phyloP scores from a whole-genome alignment of 2,113 vertebrate genomes.

The Romanogobio albipinnatus region DNA sequence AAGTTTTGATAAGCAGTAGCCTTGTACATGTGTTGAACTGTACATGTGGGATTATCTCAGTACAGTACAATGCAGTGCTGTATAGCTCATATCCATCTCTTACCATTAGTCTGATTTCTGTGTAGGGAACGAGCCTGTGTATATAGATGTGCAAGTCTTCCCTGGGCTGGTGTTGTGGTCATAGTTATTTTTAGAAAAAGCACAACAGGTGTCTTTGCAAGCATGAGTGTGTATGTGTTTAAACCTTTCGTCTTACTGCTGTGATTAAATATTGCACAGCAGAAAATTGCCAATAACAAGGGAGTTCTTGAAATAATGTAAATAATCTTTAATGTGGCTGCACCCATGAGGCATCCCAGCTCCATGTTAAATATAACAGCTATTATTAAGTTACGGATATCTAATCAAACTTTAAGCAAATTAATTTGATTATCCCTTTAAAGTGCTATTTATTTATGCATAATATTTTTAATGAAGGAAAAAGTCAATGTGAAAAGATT shows the following conservation, averaged over 20 bases:
- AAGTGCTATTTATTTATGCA: not conserved
- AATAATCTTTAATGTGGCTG: not conserved
- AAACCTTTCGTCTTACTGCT: not conserved
- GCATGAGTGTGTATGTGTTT: not conserved
- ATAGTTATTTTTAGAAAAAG: conserved; percentile 16
- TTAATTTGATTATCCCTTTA: not conserved
- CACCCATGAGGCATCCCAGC: not conserved
- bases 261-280: not conserved
- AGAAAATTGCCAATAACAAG: not conserved
- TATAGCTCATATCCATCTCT: not conserved
- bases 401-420: not conserved
- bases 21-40: not conserved
- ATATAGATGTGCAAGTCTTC: conserved; percentile 18
- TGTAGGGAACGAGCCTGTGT: not conserved
- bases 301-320: not conserved
- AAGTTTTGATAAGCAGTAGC: not conserved
- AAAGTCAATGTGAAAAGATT: not conserved
- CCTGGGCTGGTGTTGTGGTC: conserved; percentile 10
- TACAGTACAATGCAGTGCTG: not conserved
- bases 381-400: not conserved
- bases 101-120: not conserved
- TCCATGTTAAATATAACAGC: not conserved
- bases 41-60: not conserved
- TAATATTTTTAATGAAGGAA: not conserved
- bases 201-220: not conserved